These are phyloP conservation scores for Epiblema foenella DNA, from an alignment of 2,888 invertebrate species.

Conservation along the genomic window DNA sequence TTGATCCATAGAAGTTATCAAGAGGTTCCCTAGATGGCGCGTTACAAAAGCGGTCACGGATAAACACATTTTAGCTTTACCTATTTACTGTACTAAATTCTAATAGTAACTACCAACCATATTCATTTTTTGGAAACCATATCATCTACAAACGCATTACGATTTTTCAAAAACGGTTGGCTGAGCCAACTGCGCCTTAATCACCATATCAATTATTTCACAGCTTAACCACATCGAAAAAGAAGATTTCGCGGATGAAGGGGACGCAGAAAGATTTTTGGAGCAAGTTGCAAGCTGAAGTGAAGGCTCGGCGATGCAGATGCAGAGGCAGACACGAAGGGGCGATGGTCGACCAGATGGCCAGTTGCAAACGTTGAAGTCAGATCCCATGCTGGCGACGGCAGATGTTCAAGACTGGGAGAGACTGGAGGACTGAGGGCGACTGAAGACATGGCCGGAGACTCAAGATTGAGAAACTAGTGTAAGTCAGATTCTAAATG, in stretches of 20 bases:
- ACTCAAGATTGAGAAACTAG: background rate
- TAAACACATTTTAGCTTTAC: no score
- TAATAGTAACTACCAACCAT: no score
- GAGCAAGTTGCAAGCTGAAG: background rate
- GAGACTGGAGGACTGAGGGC: background rate
- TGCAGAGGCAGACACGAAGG: background rate
- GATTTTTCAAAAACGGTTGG: no score
- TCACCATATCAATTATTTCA: background rate
- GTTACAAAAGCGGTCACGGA: no score
- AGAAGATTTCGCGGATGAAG: background rate
- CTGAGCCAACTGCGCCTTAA: no score
- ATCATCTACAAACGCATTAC: no score
- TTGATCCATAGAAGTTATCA: no score
- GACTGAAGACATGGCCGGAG: background rate
- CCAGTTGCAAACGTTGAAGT: background rate
- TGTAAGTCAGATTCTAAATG: constrained; percentile 13
- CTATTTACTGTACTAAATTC: no score
- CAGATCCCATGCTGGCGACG: background rate
- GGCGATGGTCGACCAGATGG: background rate
- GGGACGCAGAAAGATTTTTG: background rate
- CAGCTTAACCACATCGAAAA: background rate
- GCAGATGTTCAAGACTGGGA: background rate
- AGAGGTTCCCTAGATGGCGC: no score
- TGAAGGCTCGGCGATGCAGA: background rate
- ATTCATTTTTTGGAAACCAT: no score